phyloP scores from a whole-genome alignment of 37 sponge, comb jelly and placozoan genomes.

The Oopsacas minuta region DNA sequence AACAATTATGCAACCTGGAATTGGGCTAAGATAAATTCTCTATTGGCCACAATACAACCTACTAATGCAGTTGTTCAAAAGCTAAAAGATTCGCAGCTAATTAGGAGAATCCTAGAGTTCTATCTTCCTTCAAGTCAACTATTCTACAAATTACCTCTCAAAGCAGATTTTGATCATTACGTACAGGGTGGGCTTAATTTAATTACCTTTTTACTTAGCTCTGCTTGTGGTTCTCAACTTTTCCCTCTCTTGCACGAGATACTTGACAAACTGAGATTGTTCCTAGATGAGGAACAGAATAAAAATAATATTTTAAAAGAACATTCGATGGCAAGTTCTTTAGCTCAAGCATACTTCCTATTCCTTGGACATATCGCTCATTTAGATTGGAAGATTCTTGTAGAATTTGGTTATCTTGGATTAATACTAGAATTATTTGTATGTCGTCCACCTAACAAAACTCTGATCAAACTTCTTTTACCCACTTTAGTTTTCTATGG shows the following conservation, averaged over 20 bases:
- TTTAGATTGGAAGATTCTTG: not conserved
- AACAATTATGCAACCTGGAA: not conserved
- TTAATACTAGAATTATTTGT: not conserved
- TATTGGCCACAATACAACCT: not conserved
- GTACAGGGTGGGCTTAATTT: not conserved
- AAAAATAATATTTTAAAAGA: not conserved
- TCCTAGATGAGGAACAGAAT: not conserved
- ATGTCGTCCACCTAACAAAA: not conserved
- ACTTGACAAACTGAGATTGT: not conserved
- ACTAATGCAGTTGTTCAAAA: not conserved
- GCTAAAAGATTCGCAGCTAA: not conserved
- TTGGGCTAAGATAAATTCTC: not conserved
- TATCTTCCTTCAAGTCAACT: not conserved
- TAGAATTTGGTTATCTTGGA: not conserved
- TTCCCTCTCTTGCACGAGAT: not conserved
- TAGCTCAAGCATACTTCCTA: not conserved
- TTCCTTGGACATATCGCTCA: not conserved
- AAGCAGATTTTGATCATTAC: not conserved
- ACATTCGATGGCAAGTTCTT: not conserved
- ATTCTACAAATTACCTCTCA: not conserved
- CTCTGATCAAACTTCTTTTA: not conserved
- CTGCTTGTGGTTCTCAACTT: not conserved
- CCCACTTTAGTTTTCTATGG: not conserved
- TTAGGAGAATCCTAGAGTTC: not conserved
- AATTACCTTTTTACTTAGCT: not conserved